Conservation (phyloP, 1,140 invertebrate genomes). For the Leptinotarsa texana region DNA sequence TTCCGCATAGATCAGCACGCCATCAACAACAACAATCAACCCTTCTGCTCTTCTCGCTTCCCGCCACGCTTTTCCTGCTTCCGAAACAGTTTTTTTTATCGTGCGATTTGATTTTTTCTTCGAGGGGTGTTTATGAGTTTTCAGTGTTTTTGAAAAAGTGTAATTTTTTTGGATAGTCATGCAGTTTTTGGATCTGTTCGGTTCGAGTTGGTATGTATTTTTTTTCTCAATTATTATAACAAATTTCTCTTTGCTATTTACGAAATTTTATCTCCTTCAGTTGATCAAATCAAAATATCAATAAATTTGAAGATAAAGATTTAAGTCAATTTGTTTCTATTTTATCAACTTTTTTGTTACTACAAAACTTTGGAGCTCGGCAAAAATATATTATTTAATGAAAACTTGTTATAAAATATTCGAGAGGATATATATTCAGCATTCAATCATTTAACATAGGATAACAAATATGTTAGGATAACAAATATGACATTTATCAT, state of each 20-base stretch:
- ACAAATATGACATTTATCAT: no score
- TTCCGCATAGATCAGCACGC: slow-evolving; percentile 33
- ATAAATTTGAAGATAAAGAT: no score
- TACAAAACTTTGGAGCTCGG: no score
- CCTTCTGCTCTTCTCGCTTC: not conserved
- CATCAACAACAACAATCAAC: slow-evolving; percentile 21
- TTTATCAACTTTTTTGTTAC: no score
- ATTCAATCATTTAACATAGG: no score
- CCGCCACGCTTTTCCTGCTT: not conserved
- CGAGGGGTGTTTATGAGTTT: not conserved
- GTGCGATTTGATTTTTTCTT: not conserved
- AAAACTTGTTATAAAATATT: no score
- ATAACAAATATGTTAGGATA: no score
- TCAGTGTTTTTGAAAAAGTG: not conserved
- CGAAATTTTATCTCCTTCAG: no score
- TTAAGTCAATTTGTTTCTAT: no score
- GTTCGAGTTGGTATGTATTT: not conserved
- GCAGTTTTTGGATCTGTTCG: not conserved
- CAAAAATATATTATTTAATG: no score
- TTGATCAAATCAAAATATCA: no score
- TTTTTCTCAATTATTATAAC: not conserved
- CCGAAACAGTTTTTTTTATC: not conserved
- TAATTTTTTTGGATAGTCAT: not conserved
- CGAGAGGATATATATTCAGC: no score
- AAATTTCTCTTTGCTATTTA: not conserved